Conservation (phyloP, 2,888 invertebrate species). For the Spisula subtruncata region DNA sequence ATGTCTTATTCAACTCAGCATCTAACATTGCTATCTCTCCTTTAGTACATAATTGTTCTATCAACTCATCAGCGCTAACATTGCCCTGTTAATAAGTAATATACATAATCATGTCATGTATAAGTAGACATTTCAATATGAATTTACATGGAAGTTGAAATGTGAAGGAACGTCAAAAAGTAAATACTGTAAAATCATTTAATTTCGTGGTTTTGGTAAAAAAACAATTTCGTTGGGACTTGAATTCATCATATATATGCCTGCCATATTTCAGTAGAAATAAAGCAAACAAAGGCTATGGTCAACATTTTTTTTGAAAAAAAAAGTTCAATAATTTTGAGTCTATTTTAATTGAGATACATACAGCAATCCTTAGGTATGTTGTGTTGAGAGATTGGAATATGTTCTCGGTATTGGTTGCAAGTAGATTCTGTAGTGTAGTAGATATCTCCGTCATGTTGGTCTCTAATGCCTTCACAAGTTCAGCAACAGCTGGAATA, state of each 20-base stretch:
- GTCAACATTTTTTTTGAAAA: no score
- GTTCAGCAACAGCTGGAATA: slow-evolving; percentile 38
- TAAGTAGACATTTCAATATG: no score
- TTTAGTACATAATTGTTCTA: slow-evolving; percentile 40
- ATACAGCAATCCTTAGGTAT: slow-evolving; percentile 26
- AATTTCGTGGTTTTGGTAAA: no score
- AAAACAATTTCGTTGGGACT: no score
- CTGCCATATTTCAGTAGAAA: no score
- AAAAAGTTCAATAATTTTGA: no score
- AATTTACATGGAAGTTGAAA: no score
- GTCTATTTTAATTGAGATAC: neutral
- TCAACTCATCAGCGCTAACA: slow-evolving; percentile 43
- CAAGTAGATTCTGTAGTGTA: slow-evolving; percentile 8
- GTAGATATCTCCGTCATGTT: slow-evolving; percentile 30
- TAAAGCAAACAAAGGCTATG: no score
- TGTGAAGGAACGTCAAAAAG: no score
- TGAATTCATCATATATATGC: no score
- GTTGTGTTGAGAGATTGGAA: slow-evolving; percentile 24
- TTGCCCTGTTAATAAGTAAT: slow-evolving; percentile 37
- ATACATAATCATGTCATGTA: neutral
- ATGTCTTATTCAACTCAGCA: slow-evolving; percentile 30
- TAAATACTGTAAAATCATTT: no score
- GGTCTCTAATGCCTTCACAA: neutral
- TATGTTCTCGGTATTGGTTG: slow-evolving; percentile 1
- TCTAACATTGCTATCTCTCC: slow-evolving; percentile 37